These are phyloP conservation scores for Drosophila pseudoananassae DNA, from an alignment of 1,140 invertebrate genomes.

Conservation along the genomic window DNA sequence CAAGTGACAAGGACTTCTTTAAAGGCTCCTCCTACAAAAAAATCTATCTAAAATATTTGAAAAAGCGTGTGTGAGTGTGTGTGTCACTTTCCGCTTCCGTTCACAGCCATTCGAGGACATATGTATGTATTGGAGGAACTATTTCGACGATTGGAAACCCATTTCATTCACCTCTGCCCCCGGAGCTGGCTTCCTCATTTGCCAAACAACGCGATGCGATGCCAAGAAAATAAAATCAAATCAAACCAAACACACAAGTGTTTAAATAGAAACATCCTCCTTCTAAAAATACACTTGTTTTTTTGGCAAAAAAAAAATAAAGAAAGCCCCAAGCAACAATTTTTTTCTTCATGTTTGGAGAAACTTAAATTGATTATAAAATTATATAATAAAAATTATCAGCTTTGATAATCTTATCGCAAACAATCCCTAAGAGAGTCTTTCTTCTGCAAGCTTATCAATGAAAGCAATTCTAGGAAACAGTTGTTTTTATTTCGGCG, in stretches of 20 bases:
- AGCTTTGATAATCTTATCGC: too few species aligned
- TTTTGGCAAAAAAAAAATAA: slow-evolving; percentile 14
- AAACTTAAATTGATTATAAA: too few species aligned
- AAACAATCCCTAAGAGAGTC: too few species aligned
- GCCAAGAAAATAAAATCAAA: slow-evolving; percentile 32
- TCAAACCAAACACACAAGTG: slow-evolving; percentile 32
- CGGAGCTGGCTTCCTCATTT: slow-evolving; percentile 2
- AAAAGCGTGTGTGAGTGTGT: slow-evolving; percentile 20
- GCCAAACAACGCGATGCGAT: slow-evolving; percentile 3
- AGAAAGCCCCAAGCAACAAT: background rate
- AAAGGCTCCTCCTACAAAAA: slow-evolving; percentile 18
- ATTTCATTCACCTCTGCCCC: slow-evolving; percentile 39
- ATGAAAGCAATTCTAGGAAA: too few species aligned
- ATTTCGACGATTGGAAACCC: slow-evolving; percentile 49
- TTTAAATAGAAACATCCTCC: slow-evolving; percentile 57
- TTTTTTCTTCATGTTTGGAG: background rate
- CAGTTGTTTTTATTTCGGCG: too few species aligned
- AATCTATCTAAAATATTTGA: slow-evolving; percentile 47
- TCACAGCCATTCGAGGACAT: background rate
- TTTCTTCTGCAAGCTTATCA: too few species aligned
- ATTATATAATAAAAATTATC: too few species aligned
- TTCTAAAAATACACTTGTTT: slow-evolving; percentile 50
- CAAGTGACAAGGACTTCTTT: slow-evolving; percentile 22
- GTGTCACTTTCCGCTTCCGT: slow-evolving; percentile 36
- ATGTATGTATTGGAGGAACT: slow-evolving; percentile 1